Percentiles rank a stretch among this genome's conserved stretches.
phyloP scores from a whole-genome alignment of 2,888 invertebrate genomes.

The Fissipunctia ypsillon region DNA sequence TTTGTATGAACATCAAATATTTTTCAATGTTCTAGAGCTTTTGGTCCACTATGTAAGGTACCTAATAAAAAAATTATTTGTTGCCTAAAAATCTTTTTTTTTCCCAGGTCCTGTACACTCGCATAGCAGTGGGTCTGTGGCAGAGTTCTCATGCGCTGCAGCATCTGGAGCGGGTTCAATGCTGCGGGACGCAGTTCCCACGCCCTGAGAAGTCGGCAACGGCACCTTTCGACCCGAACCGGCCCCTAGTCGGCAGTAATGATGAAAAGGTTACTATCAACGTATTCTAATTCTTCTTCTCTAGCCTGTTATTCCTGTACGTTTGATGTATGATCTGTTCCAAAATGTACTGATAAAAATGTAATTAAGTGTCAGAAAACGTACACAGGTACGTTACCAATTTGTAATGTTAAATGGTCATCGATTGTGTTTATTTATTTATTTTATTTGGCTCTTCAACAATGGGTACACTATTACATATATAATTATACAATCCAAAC shows the following conservation, averaged over 20 bases:
- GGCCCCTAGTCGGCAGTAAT: slow-evolving; percentile 79
- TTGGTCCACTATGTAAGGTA: not conserved
- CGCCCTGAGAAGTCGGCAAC: slow-evolving; percentile 75
- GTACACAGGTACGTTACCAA: not conserved
- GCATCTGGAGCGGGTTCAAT: slow-evolving; percentile 83
- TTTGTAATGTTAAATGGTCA: not conserved
- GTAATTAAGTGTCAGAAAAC: not conserved
- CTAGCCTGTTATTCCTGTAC: not conserved
- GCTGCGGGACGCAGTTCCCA: slow-evolving; percentile 83
- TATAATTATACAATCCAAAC: too few species aligned
- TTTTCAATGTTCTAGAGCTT: not conserved
- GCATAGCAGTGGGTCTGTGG: slow-evolving; percentile 96
- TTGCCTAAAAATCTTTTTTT: slow-evolving; percentile 9
- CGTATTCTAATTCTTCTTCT: not conserved
- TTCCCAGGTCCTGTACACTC: slow-evolving; percentile 93
- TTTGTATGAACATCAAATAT: not conserved
- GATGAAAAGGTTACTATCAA: slow-evolving; percentile 78
- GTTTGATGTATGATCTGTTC: not conserved
- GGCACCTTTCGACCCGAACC: slow-evolving; percentile 75
- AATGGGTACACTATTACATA: too few species aligned
- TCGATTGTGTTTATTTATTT: too few species aligned
- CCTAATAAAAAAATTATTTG: not conserved
- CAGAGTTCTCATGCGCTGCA: slow-evolving; percentile 93
- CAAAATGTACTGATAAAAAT: not conserved
- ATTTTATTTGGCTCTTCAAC: too few species aligned